These are phyloP conservation scores for Symphodus melops DNA, from an alignment of 2,113 vertebrate genomes.

Conservation along the genomic window DNA sequence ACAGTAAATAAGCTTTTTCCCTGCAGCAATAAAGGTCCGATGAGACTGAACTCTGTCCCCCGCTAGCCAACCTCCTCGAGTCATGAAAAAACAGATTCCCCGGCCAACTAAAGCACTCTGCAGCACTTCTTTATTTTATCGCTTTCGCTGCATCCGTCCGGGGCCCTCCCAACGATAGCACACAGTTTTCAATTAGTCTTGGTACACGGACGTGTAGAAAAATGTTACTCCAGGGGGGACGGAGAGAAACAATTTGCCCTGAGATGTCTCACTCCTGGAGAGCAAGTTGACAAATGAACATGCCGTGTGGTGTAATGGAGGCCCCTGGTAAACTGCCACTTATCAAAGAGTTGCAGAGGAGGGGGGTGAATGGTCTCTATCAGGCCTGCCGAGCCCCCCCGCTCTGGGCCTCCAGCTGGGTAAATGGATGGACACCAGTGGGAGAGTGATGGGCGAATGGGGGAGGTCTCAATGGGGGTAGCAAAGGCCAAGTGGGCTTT, in stretches of 20 bases:
- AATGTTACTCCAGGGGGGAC: conserved; percentile 51
- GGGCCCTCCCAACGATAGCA: conserved; percentile 62
- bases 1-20: conserved; percentile 80
- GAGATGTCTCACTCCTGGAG: conserved; percentile 65
- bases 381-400: conserved; percentile 51
- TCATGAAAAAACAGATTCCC: conserved; percentile 62
- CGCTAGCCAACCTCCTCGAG: conserved; percentile 50
- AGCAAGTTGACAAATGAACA: conserved; percentile 63
- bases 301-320: conserved; percentile 61
- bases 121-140: conserved; percentile 68
- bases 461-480: conserved; percentile 48
- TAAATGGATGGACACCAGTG: conserved; percentile 74
- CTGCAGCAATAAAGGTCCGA: conserved; percentile 78
- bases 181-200: conserved; percentile 64
- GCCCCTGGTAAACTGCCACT: conserved; percentile 59
- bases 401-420: conserved; percentile 72
- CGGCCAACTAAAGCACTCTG: conserved; percentile 68
- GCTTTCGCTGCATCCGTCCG: conserved; percentile 55
- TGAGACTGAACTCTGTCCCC: conserved; percentile 80
- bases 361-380: conserved; percentile 31
- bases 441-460: conserved; percentile 56
- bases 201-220: conserved; percentile 57
- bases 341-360: conserved; percentile 48
- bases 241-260: conserved; percentile 55
- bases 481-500: conserved; percentile 51